A percentile compares a stretch with the other conserved stretches of the same genome.
phyloP scores from a whole-genome alignment of 2,113 vertebrate genomes.

The Microtus richardsoni region DNA sequence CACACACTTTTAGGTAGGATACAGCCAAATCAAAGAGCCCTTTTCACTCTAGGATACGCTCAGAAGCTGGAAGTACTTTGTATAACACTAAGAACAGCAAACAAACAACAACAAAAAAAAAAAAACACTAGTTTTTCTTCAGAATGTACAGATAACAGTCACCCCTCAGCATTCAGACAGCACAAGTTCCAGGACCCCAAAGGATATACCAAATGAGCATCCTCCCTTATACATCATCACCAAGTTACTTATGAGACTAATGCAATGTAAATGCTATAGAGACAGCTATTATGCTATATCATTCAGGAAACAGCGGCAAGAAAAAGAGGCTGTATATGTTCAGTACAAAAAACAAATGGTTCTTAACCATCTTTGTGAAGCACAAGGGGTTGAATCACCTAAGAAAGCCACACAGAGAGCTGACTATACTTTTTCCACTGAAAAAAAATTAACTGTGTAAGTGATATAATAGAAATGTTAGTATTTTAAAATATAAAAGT shows the following conservation, averaged over 20 bases:
- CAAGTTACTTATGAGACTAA: not conserved
- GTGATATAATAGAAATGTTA: not conserved
- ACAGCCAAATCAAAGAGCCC: not conserved
- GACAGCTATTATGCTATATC: not conserved
- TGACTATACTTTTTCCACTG: not conserved
- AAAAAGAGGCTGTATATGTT: not conserved
- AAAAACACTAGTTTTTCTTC: not conserved
- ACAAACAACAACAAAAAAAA: not conserved
- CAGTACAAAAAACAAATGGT: not conserved
- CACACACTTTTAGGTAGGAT: not conserved
- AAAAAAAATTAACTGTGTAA: slow-evolving; percentile 42
- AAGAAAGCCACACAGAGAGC: not conserved
- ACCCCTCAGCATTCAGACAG: not conserved
- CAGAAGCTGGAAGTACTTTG: not conserved
- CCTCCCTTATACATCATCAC: not conserved
- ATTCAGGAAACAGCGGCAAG: not conserved
- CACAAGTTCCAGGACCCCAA: not conserved
- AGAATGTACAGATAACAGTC: not conserved
- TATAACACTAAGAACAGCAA: not conserved
- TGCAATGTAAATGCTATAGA: not conserved
- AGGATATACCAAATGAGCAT: not conserved
- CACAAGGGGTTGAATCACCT: not conserved
- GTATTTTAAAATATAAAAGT: slow-evolving; percentile 61
- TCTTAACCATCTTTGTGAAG: not conserved
- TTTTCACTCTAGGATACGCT: not conserved